Percentiles rank a stretch among this genome's conserved stretches.
phyloP scores from a whole-genome alignment of 1,140 invertebrate genomes.

The Pseudachorutes palmiensis region DNA sequence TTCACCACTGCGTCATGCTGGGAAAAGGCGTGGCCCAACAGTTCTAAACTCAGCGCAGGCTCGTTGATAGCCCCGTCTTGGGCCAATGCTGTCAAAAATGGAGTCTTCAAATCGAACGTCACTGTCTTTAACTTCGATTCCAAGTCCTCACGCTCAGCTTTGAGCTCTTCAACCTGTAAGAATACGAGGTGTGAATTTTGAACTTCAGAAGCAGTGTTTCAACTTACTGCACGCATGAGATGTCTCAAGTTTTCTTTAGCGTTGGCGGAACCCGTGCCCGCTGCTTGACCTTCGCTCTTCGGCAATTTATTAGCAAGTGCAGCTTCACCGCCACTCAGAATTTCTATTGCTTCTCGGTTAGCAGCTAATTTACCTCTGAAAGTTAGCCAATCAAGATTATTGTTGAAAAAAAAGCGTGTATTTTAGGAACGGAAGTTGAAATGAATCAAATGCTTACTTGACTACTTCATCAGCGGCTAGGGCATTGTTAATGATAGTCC shows the following conservation, averaged over 20 bases:
- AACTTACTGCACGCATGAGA: constrained; percentile 66
- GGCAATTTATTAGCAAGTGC: constrained; percentile 59
- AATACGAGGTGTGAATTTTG: not conserved
- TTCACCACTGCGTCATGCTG: constrained; percentile 57
- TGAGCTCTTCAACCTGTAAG: constrained; percentile 69
- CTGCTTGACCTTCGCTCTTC: constrained; percentile 41
- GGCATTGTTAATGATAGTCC: constrained; percentile 81
- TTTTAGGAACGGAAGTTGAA: not conserved
- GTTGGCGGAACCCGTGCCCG: constrained; percentile 48
- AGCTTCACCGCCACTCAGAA: constrained; percentile 66
- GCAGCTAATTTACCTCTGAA: constrained; percentile 78
- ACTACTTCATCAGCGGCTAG: constrained; percentile 61
- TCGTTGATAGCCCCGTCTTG: constrained; percentile 83
- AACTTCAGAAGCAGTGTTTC: constrained; percentile 8
- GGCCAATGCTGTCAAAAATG: constrained; percentile 68
- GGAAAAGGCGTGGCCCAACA: constrained; percentile 63
- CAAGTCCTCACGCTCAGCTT: constrained; percentile 78
- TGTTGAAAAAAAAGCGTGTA: not conserved
- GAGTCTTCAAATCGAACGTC: constrained; percentile 73
- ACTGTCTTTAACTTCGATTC: constrained; percentile 78
- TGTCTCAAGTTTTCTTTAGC: constrained; percentile 59
- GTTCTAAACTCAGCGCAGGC: constrained; percentile 63
- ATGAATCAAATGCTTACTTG: constrained; percentile 21
- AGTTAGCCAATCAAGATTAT: constrained; percentile 41
- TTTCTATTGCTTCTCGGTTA: constrained; percentile 69